phyloP scores from a whole-genome alignment of 92 coral and sea anemone species.

The Nematostella vectensis region DNA sequence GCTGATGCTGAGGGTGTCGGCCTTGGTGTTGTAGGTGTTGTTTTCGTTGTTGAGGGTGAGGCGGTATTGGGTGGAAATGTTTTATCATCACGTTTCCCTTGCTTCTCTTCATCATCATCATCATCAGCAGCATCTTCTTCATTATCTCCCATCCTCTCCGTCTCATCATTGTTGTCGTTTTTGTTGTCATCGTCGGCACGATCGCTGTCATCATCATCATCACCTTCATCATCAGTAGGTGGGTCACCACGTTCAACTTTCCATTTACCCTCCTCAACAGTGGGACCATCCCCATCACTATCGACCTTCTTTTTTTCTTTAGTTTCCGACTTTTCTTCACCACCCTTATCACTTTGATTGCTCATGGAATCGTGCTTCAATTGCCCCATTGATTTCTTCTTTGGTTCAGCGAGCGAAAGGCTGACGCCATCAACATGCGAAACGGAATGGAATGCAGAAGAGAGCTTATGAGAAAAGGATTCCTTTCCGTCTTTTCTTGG shows the following conservation, averaged over 20 bases:
- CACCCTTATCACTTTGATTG: neutral
- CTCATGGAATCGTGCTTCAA: too few species aligned
- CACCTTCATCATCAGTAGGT: slow-evolving; percentile 1
- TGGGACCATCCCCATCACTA: slow-evolving; percentile 5
- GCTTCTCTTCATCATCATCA: neutral
- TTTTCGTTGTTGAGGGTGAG: neutral
- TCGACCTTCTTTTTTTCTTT: slow-evolving; percentile 3
- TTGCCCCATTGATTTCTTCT: too few species aligned
- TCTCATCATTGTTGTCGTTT: neutral
- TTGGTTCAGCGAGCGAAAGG: too few species aligned
- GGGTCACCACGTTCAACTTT: slow-evolving; percentile 2
- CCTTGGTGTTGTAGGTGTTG: too few species aligned
- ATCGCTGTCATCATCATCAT: slow-evolving; percentile 3
- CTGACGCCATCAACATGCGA: too few species aligned
- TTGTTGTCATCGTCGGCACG: neutral
- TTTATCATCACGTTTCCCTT: neutral
- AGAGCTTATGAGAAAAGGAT: too few species aligned
- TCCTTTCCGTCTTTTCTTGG: too few species aligned
- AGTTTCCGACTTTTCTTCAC: slow-evolving; percentile 5
- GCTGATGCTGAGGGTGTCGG: too few species aligned
- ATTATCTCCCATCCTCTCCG: neutral
- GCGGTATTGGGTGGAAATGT: too few species aligned
- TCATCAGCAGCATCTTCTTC: neutral
- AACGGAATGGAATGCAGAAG: too few species aligned
- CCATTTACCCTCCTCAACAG: neutral